These are phyloP conservation scores for Huso huso DNA, from an alignment of 2,797 vertebrate genomes.

Conservation along the genomic window DNA sequence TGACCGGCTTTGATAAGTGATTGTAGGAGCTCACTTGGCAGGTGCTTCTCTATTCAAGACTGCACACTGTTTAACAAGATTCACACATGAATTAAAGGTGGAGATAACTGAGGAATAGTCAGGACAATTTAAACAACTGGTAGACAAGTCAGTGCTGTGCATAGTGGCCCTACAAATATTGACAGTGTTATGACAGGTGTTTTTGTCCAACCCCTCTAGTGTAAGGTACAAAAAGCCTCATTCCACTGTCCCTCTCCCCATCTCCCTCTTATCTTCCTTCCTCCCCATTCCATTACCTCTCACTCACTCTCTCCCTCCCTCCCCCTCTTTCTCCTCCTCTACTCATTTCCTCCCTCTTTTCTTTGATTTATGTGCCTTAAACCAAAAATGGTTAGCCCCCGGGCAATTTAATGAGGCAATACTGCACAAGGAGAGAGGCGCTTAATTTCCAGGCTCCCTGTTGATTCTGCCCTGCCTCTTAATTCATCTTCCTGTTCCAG, in stretches of 20 bases:
- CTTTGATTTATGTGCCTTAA: conserved; percentile 15
- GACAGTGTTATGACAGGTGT: too few relatives aligned
- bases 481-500: conserved; percentile 24
- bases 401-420: conserved; percentile 7
- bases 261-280: conserved; percentile 6
- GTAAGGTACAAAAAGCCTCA: neutral
- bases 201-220: neutral
- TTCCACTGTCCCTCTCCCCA: neutral
- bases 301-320: neutral
- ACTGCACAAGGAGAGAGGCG: conserved; percentile 1
- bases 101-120: too few relatives aligned
- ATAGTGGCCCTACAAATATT: too few relatives aligned
- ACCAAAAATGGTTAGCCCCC: conserved; percentile 14
- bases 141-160: too few relatives aligned
- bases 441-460: neutral
- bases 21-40: too few relatives aligned
- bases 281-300: conserved; percentile 2
- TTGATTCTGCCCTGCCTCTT: conserved; percentile 2
- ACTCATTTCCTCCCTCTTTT: neutral
- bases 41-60: too few relatives aligned
- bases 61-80: too few relatives aligned
- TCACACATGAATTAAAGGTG: too few relatives aligned
- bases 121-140: too few relatives aligned
- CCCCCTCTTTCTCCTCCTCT: neutral
- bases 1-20: too few relatives aligned